Evolutionary conservation across 2,888 invertebrate species (phyloP), one percentile per base, ranked within the genome.

Genomic region (Eristalis tenax): DNA sequence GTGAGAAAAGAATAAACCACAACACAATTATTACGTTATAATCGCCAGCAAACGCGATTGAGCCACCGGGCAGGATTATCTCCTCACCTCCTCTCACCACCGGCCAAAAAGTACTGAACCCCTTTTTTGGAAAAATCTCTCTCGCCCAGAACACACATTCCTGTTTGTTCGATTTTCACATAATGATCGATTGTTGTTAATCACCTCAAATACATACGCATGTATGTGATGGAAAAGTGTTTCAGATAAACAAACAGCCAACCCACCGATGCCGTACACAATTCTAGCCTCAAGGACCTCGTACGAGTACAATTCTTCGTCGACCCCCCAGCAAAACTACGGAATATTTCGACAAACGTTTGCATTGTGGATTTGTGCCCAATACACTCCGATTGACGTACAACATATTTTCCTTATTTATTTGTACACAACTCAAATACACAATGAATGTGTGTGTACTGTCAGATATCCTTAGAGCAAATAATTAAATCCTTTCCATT

Each of bases 171-270:
- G 76, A 83, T 87, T 83, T 77, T 76, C 83, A 87, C 80, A 87
- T 83, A 87, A 87, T 87, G 87, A 87, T 87, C 87, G 87, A 87
- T 87, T 87, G 83, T 87, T 83, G 87, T 87, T 87, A 87, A 87
- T 87, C 87, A 87, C 87, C 80, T 83, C 87, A 83, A 87, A 87
- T 40, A 76, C 69, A 79, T 28, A 50, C 50, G 18, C 38, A 63
- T 35, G 73, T 26, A 35, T 22, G 59, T 57, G 22, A 50, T 64
- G 64, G 38, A 78, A 83, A 70, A 75, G 76, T 83, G 83, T 80
- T 79, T 76, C 83, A 76, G 83, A 87, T 83, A 87, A 87, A 83
- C 83, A 87, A 87, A 87, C 83, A 83, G 76, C 70, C 65, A 78
- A 78, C 70, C 32, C 32, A 70, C 65, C 74, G 68, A 69, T 69